Base-by-base conservation (phyloP, 2,113 vertebrate genomes). In the Tenrec ecaudatus region DNA sequence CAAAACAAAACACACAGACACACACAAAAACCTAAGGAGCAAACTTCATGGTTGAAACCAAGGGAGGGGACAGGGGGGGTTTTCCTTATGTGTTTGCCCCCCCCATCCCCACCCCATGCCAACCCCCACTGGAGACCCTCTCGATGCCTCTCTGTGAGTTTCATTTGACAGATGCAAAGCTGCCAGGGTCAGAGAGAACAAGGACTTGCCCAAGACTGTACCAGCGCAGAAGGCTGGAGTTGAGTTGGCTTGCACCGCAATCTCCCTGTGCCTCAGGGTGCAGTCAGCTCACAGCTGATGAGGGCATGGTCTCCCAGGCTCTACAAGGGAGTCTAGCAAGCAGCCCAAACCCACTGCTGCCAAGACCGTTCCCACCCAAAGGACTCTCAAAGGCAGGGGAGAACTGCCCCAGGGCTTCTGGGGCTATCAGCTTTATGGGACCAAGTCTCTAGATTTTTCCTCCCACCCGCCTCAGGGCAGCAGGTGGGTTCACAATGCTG, bases 21-120 rank as follows among this genome's bases (percentile, higher is more conserved):
- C 89, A 53, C 47, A 16, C 23, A 38, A 0, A 10, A 4, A 17
- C 17, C 47, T 53, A 10, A 53, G 12, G 47, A 5, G 1, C 27
- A 69, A 5, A 64, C 3, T 0, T 0, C 15, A 0, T 1, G 20
- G 36, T 5, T 14, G n/a, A 62, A 27, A 12, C 22, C 57, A 58
- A 14, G 8, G 71, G n/a, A 31, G 33, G 0, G 29, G 11, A 8
- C 0, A 10, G 20, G 43, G 71, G 23, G 27, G 2, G 19, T 0
- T 23, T 22, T 23, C 60, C 73, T 1, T 22, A 23, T 0, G 12
- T 4, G 33, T 38, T 57, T 29, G 8, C 27, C 25, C 53, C 43
- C 40, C 47, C 47, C 47, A 53, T 10, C 47, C 47, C 47, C 47
- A 53, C 47, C 47, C 47, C 47, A n/a, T n/a, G n/a, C n/a, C n/a